These are phyloP conservation scores for Oryzias curvinotus DNA, from an alignment of 2,113 vertebrate genomes.

Conservation along the genomic window DNA sequence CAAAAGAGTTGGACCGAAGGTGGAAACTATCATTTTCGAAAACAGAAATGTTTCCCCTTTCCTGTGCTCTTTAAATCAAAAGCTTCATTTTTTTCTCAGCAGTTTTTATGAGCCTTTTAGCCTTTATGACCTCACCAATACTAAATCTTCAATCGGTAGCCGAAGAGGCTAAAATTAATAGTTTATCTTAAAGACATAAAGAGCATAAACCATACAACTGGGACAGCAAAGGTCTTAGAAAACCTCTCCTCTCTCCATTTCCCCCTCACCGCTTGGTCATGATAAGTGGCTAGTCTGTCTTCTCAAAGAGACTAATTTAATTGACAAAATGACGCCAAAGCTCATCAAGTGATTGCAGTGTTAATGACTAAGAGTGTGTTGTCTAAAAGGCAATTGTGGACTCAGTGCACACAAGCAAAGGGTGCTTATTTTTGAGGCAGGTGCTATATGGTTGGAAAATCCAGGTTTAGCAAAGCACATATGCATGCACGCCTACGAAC, in stretches of 20 bases:
- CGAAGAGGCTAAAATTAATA: constrained; percentile 52
- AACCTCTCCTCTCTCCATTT: constrained; percentile 32
- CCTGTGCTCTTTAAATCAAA: constrained; percentile 10
- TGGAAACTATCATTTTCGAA: constrained; percentile 14
- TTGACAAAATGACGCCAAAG: constrained; percentile 54
- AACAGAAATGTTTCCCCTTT: constrained; percentile 6
- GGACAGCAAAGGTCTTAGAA: constrained; percentile 41
- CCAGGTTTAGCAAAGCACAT: neutral
- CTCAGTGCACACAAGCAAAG: constrained; percentile 23
- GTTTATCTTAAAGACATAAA: constrained; percentile 63
- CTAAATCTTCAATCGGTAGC: constrained; percentile 31
- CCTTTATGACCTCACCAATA: constrained; percentile 26
- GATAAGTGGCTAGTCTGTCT: constrained; percentile 44
- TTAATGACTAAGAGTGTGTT: constrained; percentile 24
- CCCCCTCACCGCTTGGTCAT: constrained; percentile 43
- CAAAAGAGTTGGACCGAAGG: neutral
- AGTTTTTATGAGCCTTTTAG: constrained; percentile 58
- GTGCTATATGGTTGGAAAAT: neutral
- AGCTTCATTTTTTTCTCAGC: constrained; percentile 22
- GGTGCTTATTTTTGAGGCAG: neutral
- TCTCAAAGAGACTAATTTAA: constrained; percentile 48
- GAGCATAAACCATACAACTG: constrained; percentile 49
- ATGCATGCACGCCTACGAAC: neutral
- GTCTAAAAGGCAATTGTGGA: constrained; percentile 13
- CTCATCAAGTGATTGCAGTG: constrained; percentile 58